A percentile compares a stretch with the other conserved stretches of the same genome.
Conservation (phyloP, 2,113 vertebrate genomes). For the Pterocles orientalis region DNA sequence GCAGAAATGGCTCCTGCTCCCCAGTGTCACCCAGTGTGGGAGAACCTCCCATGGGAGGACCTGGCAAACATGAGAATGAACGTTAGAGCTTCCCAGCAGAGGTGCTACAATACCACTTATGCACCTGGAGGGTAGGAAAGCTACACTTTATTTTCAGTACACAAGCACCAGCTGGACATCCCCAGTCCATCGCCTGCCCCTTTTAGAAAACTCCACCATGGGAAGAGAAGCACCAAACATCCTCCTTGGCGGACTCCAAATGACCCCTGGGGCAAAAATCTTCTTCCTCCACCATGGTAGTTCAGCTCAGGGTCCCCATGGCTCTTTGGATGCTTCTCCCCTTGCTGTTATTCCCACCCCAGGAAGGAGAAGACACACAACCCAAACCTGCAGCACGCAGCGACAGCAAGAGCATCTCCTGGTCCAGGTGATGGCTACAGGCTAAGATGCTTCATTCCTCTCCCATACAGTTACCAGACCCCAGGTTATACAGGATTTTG, state of each 20-base stretch:
- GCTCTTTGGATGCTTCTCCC: neutral
- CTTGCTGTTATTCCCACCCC: neutral
- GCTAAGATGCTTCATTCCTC: neutral
- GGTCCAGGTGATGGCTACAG: neutral
- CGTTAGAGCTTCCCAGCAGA: neutral
- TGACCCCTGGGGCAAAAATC: neutral
- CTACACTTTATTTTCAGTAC: neutral
- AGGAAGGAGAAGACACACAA: neutral
- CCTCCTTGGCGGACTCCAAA: neutral
- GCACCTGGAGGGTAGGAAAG: neutral
- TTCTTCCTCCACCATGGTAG: neutral
- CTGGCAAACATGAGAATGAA: neutral
- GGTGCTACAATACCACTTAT: neutral
- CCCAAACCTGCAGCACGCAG: rapidly evolving
- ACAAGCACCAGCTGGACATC: neutral
- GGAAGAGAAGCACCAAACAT: neutral
- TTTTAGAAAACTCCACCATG: neutral
- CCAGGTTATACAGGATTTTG: neutral
- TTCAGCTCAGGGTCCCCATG: neutral
- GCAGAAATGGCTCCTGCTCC: neutral
- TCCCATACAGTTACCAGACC: neutral
- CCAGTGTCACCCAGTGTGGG: rapidly evolving
- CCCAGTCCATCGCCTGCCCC: neutral
- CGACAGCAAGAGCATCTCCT: neutral
- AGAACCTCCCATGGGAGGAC: neutral